Base-by-base conservation (phyloP, 2,113 vertebrate genomes). In the Chroicocephalus ridibundus region DNA sequence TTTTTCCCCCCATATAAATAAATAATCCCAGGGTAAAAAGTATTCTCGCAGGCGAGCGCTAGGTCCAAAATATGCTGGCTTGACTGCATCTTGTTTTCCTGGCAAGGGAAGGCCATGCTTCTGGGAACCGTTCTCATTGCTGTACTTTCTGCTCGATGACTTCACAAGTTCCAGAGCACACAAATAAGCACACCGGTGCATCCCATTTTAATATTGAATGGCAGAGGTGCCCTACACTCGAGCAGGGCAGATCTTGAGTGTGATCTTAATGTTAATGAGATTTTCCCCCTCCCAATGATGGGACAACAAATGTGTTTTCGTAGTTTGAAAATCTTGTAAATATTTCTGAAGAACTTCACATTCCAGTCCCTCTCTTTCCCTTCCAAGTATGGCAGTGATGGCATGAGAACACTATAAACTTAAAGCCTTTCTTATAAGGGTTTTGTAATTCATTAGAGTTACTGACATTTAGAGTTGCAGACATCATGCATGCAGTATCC, bases 361-460 rank as follows among this genome's bases (percentile, higher is more conserved):
- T 93, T 90, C 93, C 84, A 85, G 8, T 19, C 60, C 26, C 46
- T 34, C 70, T 94, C 64, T 55, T 83, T 91, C 66, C 55, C 54
- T 76, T 85, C 89, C 86, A 94, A 95, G 70, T 85, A 87, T 38
- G 58, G 91, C 86, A 91, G 54, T 36, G 69, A 84, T 42, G 81
- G 86, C 86, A 94, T 54, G 60, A 95, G 78, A 77, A 81, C 44
- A 65, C 65, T 76, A 93, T 86, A 91, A 88, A 95, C 69, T 57
- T 82, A 91, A 84, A 94, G 81, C 52, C 78, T 54, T 42, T 94
- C 88, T 86, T 94, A 88, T 87, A 93, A 77, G 75, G 71, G 68
- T 80, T 96, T 91, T 91, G 90, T 75, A 93, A 93, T 87, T 95
- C 32, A 58, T 94, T 91, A 88, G 32, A 74, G 74, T 85, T 85